Conservation (phyloP, 1,140 invertebrate genomes). For the Cephus cinctus region DNA sequence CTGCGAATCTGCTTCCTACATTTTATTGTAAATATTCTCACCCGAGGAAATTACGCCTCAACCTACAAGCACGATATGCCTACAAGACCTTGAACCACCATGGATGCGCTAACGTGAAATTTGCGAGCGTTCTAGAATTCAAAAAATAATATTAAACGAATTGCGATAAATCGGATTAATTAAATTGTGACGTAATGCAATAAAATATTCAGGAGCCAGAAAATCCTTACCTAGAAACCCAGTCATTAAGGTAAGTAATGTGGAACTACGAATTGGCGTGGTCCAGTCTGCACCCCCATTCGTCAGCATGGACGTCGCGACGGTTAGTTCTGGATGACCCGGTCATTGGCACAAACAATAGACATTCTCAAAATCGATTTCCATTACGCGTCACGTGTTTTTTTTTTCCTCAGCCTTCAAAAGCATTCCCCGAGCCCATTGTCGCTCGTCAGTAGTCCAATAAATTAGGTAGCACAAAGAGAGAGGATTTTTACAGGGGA, state of each 20-base stretch:
- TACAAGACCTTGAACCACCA: no score
- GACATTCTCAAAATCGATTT: background rate
- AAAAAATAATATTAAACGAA: background rate
- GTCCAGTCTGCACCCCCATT: no score
- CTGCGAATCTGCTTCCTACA: no score
- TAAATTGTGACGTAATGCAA: no score
- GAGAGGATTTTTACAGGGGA: no score
- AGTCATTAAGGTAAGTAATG: slow-evolving; percentile 14
- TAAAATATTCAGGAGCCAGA: no score
- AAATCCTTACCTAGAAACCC: background rate
- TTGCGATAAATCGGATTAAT: background rate
- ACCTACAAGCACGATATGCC: no score
- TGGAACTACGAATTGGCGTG: slow-evolving; percentile 25
- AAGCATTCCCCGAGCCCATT: background rate
- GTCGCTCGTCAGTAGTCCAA: background rate
- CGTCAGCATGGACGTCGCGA: slow-evolving; percentile 15
- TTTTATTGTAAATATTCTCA: no score
- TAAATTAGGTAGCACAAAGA: background rate
- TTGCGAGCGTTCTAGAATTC: background rate
- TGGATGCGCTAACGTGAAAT: background rate
- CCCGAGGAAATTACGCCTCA: no score
- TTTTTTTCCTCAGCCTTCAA: background rate
- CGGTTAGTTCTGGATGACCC: slow-evolving; percentile 9
- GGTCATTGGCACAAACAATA: slow-evolving; percentile 15
- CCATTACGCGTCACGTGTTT: background rate